Evolutionary conservation across 1,140 invertebrate genomes (phyloP).

Genomic region (Agrypnia vestita): DNA sequence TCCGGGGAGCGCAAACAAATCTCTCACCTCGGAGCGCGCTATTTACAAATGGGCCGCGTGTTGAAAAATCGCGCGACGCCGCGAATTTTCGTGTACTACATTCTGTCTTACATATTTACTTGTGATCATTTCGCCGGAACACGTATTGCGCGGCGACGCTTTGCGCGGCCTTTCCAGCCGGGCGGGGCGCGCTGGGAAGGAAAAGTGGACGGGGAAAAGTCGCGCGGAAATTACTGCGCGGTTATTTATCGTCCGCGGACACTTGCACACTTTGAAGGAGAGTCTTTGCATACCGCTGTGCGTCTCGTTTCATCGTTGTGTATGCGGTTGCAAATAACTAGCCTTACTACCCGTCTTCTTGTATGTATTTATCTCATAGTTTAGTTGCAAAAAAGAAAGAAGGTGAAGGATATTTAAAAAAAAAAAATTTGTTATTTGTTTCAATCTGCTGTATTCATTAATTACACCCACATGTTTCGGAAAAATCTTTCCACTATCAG

Average conservation of each 20-base stretch:
- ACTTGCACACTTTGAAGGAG: too few species aligned
- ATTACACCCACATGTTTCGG: too few species aligned
- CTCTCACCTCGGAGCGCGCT: constrained; percentile 13
- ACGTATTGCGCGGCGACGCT: constrained; percentile 21
- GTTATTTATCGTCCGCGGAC: constrained; percentile 10
- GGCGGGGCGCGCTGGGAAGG: neutral
- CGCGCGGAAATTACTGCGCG: neutral
- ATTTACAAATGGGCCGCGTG: constrained; percentile 48
- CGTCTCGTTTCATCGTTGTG: too few species aligned
- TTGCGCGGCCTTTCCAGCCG: constrained; percentile 11
- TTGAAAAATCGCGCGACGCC: constrained; percentile 56
- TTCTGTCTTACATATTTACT: constrained; percentile 55
- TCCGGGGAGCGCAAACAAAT: neutral
- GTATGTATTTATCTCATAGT: too few species aligned
- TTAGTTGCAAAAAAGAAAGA: too few species aligned
- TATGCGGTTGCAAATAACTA: too few species aligned
- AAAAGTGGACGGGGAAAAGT: neutral
- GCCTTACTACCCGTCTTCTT: too few species aligned
- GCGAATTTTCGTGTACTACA: constrained; percentile 52
- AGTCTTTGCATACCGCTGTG: too few species aligned
- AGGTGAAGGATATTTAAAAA: too few species aligned
- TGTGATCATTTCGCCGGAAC: constrained; percentile 54
- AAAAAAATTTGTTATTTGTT: too few species aligned
- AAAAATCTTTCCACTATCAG: too few species aligned
- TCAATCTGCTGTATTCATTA: too few species aligned